Evolutionary conservation across 2,113 vertebrate genomes (phyloP), one percentile per base, ranked within the genome.

Genomic region (Melanerpes aurifrons): DNA sequence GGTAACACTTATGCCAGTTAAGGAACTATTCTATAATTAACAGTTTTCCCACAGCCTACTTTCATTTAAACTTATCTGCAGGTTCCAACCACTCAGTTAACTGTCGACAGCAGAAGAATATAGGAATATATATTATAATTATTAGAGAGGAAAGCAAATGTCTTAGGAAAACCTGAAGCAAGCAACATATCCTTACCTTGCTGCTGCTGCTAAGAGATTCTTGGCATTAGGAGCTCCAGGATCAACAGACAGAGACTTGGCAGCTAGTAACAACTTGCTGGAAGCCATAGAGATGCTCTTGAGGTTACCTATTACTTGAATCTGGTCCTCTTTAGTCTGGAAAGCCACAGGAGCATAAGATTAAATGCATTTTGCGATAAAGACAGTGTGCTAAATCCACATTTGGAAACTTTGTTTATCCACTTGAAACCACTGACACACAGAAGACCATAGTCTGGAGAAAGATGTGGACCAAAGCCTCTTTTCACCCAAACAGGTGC

Each of bases 261-360:
- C 99, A n/a, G 99, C 99, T 76, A 99, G 96, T 71, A 99, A 96
- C 81, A 99, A 98, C 95, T 99, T 99, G 97, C 99, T 99, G 95
- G 99, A 99, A 12, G 99, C 99, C 99, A 99, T 99, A 3, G 99
- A 99, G 97, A 99, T 99, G 88, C 99, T 99, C 97, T 99, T 99
- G 87, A 99, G 98, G 97, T 99, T 99, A 63, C 99, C 99, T 93
- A 99, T 99, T 79, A 99, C 99, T 96, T 99, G 99, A 92, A 99
- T 99, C 98, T 99, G 99, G 97, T 99, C 99, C n/a, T 99, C 99
- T 96, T 99, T 98, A 19, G 98, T 99, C 99, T 99, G 97, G 9
- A 95, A 89, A 95, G 72, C 62, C 74, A 95, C 56, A 93, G 78
- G 57, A 91, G 56, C 31, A 22, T 32, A 92, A 61, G 25, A 84